Evolutionary conservation across 2,888 invertebrate species (phyloP), one percentile per base, ranked within the genome.

Genomic region (Chloroclysta siterata): DNA sequence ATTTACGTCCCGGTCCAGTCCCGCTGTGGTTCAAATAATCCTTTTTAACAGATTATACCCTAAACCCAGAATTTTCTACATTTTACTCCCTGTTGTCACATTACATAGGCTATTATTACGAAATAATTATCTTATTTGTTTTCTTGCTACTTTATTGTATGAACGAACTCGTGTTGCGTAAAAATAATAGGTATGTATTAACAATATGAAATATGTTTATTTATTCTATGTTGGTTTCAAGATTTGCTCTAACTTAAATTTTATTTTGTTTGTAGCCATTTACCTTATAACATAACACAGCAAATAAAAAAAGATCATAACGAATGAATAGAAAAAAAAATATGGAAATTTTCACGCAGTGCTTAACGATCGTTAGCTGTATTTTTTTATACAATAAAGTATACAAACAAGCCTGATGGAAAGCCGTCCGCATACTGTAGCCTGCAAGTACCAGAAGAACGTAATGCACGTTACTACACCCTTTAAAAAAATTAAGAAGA

Each of bases 31-130:
- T 28, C 44, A 11, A 33, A 41, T 41, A 47, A 33, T 42, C 36
- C 22, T 39, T n/a, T 15, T 22, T 7, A 77, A 77, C 74, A 80
- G 79, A 84, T 86, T 84, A 83, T 75, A 66, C 71, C 72, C 66
- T 60, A 69, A 73, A 66, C 74, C 74, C 74, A 71, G 71, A 77
- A 77, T 81, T 79, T 80, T 81, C 76, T 82, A 76, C 81, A 77
- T 82, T 83, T 78, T 74, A 72, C 71, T 78, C 72, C 77, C 76
- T 80, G 75, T 77, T 76, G 73, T 73, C 71, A 70, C 70, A 73
- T 76, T 72, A 73, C 67, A 69, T 53, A 66, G 66, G 69, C 71
- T 68, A 68, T 64, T 73, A 71, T 73, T 75, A 74, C 73, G 71
- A 74, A 74, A 74, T 72, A 74, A 69, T 59, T 70, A 71, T 73